phyloP scores from a whole-genome alignment of 2,113 vertebrate genomes.

The Phyllostomus discolor region DNA sequence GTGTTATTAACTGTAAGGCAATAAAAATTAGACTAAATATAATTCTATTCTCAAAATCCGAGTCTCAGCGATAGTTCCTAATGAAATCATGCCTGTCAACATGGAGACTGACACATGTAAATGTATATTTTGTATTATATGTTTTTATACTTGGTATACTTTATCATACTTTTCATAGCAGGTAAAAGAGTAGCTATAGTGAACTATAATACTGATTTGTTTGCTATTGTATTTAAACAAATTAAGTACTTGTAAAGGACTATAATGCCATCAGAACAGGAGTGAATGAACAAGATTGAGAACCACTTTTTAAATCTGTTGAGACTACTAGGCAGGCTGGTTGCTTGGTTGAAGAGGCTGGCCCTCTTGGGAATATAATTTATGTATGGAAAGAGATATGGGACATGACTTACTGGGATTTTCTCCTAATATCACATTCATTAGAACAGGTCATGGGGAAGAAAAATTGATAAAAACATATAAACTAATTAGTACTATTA shows the following conservation, averaged over 20 bases:
- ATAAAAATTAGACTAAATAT: conserved; percentile 26
- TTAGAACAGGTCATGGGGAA: conserved; percentile 5
- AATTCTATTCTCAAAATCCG: conserved; percentile 2
- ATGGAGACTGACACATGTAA: conserved; percentile 24
- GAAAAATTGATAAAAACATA: conserved; percentile 9
- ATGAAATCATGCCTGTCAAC: conserved; percentile 29
- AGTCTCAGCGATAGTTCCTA: conserved; percentile 1
- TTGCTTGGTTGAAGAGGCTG: neutral
- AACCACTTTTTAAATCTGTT: conserved; percentile 38
- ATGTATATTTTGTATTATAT: conserved; percentile 17
- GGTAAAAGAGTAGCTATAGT: conserved; percentile 20
- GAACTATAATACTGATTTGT: conserved; percentile 26
- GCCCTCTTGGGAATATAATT: conserved; percentile 10
- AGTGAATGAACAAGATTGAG: neutral
- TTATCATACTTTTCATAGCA: conserved; percentile 6
- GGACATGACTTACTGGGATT: neutral
- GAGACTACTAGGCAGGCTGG: neutral
- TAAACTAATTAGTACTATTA: conserved; percentile 9
- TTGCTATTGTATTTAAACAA: conserved; percentile 54
- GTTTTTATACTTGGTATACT: conserved; percentile 8
- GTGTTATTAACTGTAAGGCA: neutral
- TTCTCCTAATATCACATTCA: conserved; percentile 30
- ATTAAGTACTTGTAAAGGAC: conserved; percentile 7
- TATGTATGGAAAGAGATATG: neutral
- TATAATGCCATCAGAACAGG: neutral